These are phyloP conservation scores for Apaloderma vittatum DNA, from an alignment of 2,113 vertebrate species.

Conservation along the genomic window DNA sequence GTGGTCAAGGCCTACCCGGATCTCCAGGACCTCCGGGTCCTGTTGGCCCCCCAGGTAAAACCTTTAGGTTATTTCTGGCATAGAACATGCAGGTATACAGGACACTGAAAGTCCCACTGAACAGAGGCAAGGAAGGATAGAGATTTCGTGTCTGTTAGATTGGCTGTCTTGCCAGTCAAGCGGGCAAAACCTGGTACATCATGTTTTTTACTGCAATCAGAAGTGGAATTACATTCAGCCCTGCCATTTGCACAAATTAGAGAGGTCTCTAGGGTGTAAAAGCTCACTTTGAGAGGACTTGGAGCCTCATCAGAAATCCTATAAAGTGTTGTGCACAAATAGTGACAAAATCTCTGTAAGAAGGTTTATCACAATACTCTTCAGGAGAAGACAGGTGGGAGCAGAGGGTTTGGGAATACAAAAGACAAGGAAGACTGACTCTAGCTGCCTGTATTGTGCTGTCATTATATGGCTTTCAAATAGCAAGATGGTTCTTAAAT, in stretches of 20 bases:
- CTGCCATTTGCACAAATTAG: background rate
- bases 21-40: conserved; percentile 81
- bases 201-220: background rate
- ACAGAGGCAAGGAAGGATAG: background rate
- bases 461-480: background rate
- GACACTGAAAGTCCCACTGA: background rate
- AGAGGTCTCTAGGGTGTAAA: background rate
- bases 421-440: background rate
- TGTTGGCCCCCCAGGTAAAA: conserved; percentile 86
- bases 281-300: background rate
- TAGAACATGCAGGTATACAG: background rate
- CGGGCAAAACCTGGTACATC: background rate
- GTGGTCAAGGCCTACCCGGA: conserved; percentile 81
- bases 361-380: background rate
- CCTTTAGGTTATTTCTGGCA: background rate
- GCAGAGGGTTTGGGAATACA: background rate
- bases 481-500: background rate
- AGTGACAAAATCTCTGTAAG: background rate
- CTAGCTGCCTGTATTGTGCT: background rate
- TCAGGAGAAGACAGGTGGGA: background rate
- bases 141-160: background rate
- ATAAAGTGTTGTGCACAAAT: background rate
- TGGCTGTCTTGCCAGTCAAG: background rate
- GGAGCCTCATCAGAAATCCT: background rate
- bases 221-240: background rate